These are phyloP conservation scores for Catonia carolina DNA, from an alignment of 2,888 invertebrate species.

Conservation along the genomic window DNA sequence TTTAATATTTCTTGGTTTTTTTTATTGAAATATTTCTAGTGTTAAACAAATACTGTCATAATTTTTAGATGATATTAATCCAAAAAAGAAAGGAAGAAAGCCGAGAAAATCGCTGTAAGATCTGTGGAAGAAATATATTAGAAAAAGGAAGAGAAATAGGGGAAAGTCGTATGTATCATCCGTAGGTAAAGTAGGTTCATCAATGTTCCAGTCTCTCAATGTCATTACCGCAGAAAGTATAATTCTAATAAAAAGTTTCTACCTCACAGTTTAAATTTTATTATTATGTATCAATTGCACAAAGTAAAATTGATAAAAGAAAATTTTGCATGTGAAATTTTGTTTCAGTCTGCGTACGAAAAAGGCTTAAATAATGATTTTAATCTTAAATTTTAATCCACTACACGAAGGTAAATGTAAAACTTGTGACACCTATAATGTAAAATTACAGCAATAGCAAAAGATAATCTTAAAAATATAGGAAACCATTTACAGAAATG, in stretches of 20 bases:
- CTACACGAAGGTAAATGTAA: neutral
- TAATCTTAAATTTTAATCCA: slow-evolving; percentile 3
- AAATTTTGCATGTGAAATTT: neutral
- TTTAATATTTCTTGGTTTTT: too few relatives aligned
- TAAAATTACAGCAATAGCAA: neutral
- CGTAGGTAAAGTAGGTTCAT: too few relatives aligned
- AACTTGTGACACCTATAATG: neutral
- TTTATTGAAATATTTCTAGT: too few relatives aligned
- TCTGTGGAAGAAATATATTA: too few relatives aligned
- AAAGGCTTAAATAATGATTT: neutral
- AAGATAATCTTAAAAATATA: neutral
- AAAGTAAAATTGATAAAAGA: neutral
- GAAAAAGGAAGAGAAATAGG: too few relatives aligned
- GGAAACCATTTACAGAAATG: neutral
- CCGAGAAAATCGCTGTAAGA: too few relatives aligned
- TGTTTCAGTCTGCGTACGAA: neutral
- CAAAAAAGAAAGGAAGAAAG: too few relatives aligned
- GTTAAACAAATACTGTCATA: too few relatives aligned
- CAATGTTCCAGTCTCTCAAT: neutral
- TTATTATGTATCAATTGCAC: neutral
- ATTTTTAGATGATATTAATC: too few relatives aligned
- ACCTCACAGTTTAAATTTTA: neutral
- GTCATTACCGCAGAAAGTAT: neutral
- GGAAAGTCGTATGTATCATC: too few relatives aligned
- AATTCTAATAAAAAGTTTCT: neutral